These are phyloP conservation scores for Styela clava DNA, from an alignment of 23 tunicate genomes.

Conservation along the genomic window DNA sequence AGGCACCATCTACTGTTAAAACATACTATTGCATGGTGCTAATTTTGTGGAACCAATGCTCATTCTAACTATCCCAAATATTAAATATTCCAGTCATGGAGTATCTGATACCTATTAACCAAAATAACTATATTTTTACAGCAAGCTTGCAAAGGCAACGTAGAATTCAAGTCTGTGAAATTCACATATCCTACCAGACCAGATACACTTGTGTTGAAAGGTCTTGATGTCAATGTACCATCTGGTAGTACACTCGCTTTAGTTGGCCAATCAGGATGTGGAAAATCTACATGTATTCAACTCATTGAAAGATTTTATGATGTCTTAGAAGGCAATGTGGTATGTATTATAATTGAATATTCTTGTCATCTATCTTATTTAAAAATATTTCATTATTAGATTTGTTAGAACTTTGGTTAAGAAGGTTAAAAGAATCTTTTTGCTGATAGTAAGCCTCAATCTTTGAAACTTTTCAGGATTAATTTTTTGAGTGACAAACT, in stretches of 20 bases:
- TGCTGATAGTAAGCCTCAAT: too few species aligned
- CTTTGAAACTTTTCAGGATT: too few species aligned
- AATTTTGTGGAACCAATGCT: too few species aligned
- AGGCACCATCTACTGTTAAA: too few species aligned
- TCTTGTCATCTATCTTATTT: too few species aligned
- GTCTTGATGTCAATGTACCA: conserved; percentile 29
- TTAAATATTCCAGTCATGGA: too few species aligned
- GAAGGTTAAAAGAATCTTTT: not conserved
- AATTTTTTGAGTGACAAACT: too few species aligned
- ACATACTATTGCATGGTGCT: too few species aligned
- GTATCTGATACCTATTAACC: too few species aligned
- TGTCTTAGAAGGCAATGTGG: conserved; percentile 32
- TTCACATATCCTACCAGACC: conserved; percentile 54
- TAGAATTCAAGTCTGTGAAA: conserved; percentile 29
- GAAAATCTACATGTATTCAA: conserved; percentile 58
- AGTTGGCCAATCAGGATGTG: conserved; percentile 73
- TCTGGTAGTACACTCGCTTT: conserved; percentile 52
- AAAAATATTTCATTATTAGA: not conserved
- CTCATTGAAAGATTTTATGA: conserved; percentile 62
- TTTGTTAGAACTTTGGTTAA: not conserved
- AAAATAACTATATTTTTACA: conserved; percentile 7
- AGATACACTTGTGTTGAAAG: conserved; percentile 42
- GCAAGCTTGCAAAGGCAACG: conserved; percentile 43
- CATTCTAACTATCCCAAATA: too few species aligned
- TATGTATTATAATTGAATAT: conserved; percentile 12